Conservation (phyloP, 2,888 invertebrate species). For the Melanargia galathea region DNA sequence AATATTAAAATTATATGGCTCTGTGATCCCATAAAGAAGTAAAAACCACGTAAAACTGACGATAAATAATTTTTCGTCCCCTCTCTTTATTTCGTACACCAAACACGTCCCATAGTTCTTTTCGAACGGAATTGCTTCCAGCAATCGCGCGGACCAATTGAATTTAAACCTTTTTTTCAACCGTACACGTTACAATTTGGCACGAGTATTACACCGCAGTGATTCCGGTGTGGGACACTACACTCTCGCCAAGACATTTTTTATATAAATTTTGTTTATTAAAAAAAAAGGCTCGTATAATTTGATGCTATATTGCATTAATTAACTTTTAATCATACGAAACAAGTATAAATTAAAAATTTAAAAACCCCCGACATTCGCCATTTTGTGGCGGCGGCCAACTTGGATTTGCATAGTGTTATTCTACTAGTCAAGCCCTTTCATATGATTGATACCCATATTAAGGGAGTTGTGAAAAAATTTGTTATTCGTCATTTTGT, state of each 20-base stretch:
- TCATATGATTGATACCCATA: too few species aligned
- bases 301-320: too few species aligned
- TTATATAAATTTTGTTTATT: too few species aligned
- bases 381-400: too few species aligned
- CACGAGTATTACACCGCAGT: slow-evolving; percentile 50
- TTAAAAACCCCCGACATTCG: too few species aligned
- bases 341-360: too few species aligned
- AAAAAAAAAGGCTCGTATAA: too few species aligned
- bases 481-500: too few species aligned
- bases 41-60: slow-evolving; percentile 54
- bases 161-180: slow-evolving; percentile 71
- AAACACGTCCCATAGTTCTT: slow-evolving; percentile 77
- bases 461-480: too few species aligned
- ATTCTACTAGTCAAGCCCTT: too few species aligned
- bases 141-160: slow-evolving; percentile 66
- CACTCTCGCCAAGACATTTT: slow-evolving; percentile 24
- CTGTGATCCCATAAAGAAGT: slow-evolving; percentile 52
- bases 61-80: slow-evolving; percentile 58
- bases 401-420: too few species aligned
- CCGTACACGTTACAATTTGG: slow-evolving; percentile 69
- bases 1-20: slow-evolving; percentile 41
- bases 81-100: slow-evolving; percentile 54
- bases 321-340: too few species aligned
- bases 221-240: slow-evolving; percentile 56
- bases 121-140: slow-evolving; percentile 78